Base-by-base conservation (phyloP, 2,113 vertebrate genomes). In the Amblyornis subalaris region DNA sequence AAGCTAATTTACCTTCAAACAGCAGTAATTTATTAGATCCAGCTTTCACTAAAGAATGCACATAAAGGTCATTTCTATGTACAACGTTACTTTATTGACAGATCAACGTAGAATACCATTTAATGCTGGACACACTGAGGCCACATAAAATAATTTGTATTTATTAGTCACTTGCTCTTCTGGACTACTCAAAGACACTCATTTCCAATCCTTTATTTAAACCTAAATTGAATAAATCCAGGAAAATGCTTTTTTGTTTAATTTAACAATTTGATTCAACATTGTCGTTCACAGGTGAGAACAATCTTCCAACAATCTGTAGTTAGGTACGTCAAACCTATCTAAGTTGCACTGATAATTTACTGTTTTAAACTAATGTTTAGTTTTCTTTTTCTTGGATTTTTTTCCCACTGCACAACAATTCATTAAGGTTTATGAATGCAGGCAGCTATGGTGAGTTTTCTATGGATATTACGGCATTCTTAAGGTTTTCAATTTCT, bases 51-150 rank as follows among this genome's bases (percentile, higher is more conserved):
- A 95, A 74, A 74, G 57, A 93, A 96, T 60, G 62, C n/a, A 93
- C 20, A 81, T 36, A 94, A 96, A 94, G 44, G 64, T 79, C 85
- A 93, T 60, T 93, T 50, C 26, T 85, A 53, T 95, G 94, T 88
- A 96, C 70, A 96, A 92, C 88, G 82, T 96, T 75, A 85, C 70
- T 97, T 97, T 98, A 97, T 83, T 98, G 96, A 98, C 96, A 97
- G 97, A 97, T 94, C 93, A 94, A 72, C 2, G 0, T 8, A 91
- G 75, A 94, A 94, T 55, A 86, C 14, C 22, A 91, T 86, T 88
- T 94, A 91, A 66, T 89, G 80, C 24, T 33, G 74, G 55, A 91
- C 70, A 89, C 42, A 84, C 12, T 35, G 64, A 95, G 42, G 69
- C 8, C 10, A 11, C 29, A 85, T 50, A 66, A 95, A 93, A 94